Conservation (phyloP, 2,113 vertebrate species). For the Zonotrichia leucophrys region DNA sequence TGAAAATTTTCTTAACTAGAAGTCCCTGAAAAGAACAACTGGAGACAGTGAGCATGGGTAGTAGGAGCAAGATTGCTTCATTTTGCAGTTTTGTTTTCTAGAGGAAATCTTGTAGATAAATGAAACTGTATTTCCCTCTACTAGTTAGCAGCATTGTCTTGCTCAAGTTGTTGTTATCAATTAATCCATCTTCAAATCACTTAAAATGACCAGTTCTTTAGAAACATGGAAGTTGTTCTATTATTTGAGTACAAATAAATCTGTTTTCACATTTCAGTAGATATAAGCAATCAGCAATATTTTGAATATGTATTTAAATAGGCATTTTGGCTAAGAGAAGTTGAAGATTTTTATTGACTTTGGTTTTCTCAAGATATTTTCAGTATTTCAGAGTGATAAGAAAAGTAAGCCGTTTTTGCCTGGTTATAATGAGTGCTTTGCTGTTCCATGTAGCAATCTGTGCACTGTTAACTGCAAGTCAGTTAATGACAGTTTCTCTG, state of each 20-base stretch:
- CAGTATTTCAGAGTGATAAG: background rate
- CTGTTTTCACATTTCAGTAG: background rate
- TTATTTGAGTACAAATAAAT: background rate
- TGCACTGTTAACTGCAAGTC: background rate
- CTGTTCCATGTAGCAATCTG: background rate
- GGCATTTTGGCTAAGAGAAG: background rate
- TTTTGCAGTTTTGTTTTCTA: background rate
- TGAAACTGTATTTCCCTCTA: background rate
- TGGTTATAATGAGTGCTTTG: background rate
- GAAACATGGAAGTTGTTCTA: background rate
- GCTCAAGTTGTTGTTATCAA: background rate
- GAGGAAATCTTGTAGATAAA: background rate
- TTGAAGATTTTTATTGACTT: background rate
- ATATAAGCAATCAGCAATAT: background rate
- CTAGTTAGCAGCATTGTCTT: background rate
- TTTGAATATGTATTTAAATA: background rate
- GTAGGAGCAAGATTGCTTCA: background rate
- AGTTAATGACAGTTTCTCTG: background rate
- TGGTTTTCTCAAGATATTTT: background rate
- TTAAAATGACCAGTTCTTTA: background rate
- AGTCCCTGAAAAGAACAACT: background rate
- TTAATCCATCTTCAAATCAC: background rate
- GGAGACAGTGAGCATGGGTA: background rate
- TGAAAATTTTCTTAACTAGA: background rate
- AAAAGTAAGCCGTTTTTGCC: background rate